These are phyloP conservation scores for Drosophila arawakana DNA, from an alignment of 1,140 invertebrate genomes.

Conservation along the genomic window DNA sequence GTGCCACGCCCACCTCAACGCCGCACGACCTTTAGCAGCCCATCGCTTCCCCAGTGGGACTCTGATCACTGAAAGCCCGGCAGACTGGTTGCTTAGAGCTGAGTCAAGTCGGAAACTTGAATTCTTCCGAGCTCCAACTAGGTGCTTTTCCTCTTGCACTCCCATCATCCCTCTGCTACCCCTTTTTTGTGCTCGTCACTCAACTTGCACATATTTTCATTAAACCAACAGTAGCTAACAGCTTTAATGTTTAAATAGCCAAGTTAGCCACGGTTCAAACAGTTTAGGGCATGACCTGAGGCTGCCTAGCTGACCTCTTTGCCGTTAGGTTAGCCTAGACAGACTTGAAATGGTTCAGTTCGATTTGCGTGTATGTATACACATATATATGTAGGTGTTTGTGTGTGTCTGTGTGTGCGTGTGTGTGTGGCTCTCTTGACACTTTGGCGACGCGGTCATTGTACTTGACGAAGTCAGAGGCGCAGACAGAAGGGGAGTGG, in stretches of 20 bases:
- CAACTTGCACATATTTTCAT: conserved; percentile 35
- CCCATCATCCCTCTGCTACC: not conserved
- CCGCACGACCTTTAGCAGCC: conserved; percentile 33
- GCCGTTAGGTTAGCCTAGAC: not conserved
- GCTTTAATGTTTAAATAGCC: conserved; percentile 21
- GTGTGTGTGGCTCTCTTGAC: conserved; percentile 11
- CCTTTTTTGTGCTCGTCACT: conserved; percentile 12
- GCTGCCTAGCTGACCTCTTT: not conserved
- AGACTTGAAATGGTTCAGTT: not conserved
- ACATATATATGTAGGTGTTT: too few species aligned
- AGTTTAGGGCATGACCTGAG: conserved; percentile 17
- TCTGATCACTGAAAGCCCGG: too few species aligned
- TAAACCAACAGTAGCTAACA: conserved; percentile 39
- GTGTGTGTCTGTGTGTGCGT: too few species aligned
- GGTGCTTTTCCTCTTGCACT: not conserved
- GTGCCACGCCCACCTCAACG: conserved; percentile 15
- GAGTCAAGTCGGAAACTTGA: too few species aligned
- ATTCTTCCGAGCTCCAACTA: too few species aligned
- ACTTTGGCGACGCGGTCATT: conserved; percentile 57
- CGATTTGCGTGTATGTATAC: not conserved
- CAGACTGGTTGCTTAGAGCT: too few species aligned
- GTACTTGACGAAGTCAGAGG: conserved; percentile 56
- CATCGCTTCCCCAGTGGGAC: not conserved
- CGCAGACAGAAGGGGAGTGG: not conserved
- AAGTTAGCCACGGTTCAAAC: conserved; percentile 1